A percentile compares a stretch with the other conserved stretches of the same genome.
These are phyloP conservation scores for Nomada fabriciana DNA, from an alignment of 2,888 invertebrate genomes.

Conservation along the genomic window DNA sequence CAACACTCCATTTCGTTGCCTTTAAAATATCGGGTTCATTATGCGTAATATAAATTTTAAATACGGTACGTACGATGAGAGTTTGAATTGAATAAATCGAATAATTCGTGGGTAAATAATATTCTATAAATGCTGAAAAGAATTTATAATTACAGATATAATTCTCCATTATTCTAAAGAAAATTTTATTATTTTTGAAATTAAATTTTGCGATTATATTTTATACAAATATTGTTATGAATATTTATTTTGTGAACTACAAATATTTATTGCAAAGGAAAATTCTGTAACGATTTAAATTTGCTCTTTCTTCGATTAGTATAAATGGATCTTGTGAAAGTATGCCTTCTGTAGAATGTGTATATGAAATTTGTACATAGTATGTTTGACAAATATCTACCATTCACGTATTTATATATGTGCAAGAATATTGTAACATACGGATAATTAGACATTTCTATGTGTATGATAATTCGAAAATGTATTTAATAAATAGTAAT, in stretches of 20 bases:
- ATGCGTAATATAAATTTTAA: too few species aligned
- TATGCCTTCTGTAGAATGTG: background rate
- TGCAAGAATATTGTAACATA: background rate
- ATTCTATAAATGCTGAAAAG: slow-evolving; percentile 5
- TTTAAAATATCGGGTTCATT: too few species aligned
- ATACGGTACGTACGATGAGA: too few species aligned
- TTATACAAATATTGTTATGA: background rate
- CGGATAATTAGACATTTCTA: background rate
- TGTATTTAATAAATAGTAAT: background rate
- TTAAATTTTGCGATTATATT: background rate
- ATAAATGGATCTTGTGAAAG: background rate
- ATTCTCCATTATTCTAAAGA: background rate
- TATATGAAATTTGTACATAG: background rate
- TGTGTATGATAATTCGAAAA: background rate
- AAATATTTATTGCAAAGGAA: background rate
- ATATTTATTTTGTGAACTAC: background rate
- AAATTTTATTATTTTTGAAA: background rate
- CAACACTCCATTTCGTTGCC: background rate
- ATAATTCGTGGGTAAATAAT: slow-evolving; percentile 1
- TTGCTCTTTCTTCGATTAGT: too few species aligned
- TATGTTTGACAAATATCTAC: background rate
- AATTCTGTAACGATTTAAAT: background rate
- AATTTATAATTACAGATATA: background rate
- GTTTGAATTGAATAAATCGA: background rate
- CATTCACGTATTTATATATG: background rate